phyloP scores from a whole-genome alignment of 2,113 vertebrate species.

The Diadophis punctatus region DNA sequence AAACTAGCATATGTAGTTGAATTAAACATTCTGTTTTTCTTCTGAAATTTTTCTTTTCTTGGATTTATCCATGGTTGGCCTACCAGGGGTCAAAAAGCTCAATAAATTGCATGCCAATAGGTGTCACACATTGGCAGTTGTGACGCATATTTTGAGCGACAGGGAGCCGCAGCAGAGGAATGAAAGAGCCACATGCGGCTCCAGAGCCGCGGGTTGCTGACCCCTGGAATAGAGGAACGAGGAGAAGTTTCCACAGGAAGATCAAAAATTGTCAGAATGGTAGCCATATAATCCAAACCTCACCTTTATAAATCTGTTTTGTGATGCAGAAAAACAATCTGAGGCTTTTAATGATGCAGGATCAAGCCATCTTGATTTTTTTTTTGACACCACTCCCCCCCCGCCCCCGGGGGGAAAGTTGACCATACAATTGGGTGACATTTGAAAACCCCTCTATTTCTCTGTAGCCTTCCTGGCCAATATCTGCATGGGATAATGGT shows the following conservation, averaged over 20 bases:
- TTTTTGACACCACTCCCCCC: background rate
- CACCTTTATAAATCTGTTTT: background rate
- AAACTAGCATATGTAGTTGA: no score
- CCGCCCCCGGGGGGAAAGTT: no score
- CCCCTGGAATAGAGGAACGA: background rate
- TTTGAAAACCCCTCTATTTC: background rate
- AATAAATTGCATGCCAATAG: no score
- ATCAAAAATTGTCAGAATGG: background rate
- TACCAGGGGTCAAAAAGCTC: no score
- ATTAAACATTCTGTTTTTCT: no score
- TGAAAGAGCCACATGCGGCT: no score
- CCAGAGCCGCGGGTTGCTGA: no score
- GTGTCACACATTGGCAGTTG: no score
- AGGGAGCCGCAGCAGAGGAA: no score
- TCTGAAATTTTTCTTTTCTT: no score
- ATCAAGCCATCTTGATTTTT: background rate
- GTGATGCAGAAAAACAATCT: background rate
- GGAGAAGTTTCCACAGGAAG: background rate
- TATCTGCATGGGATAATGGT: background rate
- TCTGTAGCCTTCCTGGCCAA: background rate
- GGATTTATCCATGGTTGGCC: no score
- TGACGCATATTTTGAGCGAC: no score
- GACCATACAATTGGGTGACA: background rate
- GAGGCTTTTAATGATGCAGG: background rate
- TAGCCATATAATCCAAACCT: background rate